Conservation (phyloP, 2,888 invertebrate genomes). For the Elysia crispata region DNA sequence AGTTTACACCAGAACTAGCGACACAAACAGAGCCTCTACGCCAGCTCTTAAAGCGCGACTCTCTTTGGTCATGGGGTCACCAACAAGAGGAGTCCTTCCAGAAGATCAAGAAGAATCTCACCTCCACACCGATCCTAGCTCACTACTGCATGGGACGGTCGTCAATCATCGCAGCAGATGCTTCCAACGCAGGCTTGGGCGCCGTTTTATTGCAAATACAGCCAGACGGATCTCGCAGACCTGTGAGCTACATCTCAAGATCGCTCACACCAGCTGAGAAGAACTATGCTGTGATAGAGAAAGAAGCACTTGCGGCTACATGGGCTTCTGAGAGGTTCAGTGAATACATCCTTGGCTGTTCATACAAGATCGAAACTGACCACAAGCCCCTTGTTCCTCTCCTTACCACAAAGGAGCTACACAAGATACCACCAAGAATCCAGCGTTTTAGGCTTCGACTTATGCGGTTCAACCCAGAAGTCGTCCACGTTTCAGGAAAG, state of each 20-base stretch:
- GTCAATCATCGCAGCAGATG: slow-evolving; percentile 7
- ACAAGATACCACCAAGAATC: slow-evolving; percentile 45
- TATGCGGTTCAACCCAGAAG: not conserved
- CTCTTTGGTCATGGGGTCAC: not conserved
- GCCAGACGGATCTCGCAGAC: slow-evolving; percentile 3
- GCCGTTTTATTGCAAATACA: slow-evolving; percentile 14
- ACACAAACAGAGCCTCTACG: not conserved
- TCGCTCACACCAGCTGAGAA: slow-evolving; percentile 9
- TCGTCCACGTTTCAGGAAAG: not conserved
- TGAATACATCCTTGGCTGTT: not conserved
- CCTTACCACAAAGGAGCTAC: slow-evolving; percentile 16
- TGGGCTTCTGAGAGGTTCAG: slow-evolving; percentile 18
- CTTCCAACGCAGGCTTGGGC: slow-evolving; percentile 13
- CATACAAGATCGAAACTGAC: not conserved
- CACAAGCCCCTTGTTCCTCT: slow-evolving; percentile 31
- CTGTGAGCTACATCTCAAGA: slow-evolving; percentile 28
- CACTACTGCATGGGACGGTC: not conserved
- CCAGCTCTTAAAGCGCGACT: not conserved
- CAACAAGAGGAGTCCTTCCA: not conserved
- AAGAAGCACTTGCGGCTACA: slow-evolving; percentile 5
- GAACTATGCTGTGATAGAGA: not conserved
- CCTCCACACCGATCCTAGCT: not conserved
- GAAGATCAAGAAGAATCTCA: not conserved
- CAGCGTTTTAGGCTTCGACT: slow-evolving; percentile 37
- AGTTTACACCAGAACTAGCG: not conserved